phyloP scores from a whole-genome alignment of 2,888 invertebrate genomes.

The Lingula anatina region DNA sequence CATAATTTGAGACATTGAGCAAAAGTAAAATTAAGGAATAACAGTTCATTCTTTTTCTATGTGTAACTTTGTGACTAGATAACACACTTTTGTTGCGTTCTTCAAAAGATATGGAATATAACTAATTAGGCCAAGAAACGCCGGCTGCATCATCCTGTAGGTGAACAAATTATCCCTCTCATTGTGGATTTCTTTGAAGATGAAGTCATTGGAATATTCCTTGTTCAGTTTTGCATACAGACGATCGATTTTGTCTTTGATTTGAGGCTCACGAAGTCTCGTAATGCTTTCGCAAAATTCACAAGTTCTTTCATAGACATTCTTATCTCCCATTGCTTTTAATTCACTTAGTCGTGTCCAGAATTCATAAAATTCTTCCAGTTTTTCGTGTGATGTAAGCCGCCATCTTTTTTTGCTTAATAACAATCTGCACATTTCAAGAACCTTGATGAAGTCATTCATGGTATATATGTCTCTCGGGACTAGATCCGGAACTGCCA shows the following conservation, averaged over 20 bases:
- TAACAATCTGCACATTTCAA: too few species aligned
- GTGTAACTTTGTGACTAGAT: slow-evolving; percentile 26
- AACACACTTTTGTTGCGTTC: slow-evolving; percentile 25
- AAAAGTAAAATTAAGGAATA: too few species aligned
- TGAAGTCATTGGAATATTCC: slow-evolving; percentile 25
- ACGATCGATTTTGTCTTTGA: slow-evolving; percentile 29
- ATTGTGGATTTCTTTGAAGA: slow-evolving; percentile 31
- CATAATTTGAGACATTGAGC: too few species aligned
- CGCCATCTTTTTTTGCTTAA: too few species aligned
- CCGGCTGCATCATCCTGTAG: slow-evolving; percentile 34
- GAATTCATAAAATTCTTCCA: slow-evolving; percentile 30
- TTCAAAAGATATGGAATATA: slow-evolving; percentile 36
- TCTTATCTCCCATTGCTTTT: too few species aligned
- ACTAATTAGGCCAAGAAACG: slow-evolving; percentile 32
- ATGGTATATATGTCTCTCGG: slow-evolving; percentile 21
- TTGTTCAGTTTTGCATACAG: slow-evolving; percentile 23
- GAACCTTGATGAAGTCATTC: slow-evolving; percentile 20
- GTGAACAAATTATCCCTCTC: slow-evolving; percentile 37
- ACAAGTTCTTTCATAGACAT: slow-evolving; percentile 22
- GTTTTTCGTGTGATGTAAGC: slow-evolving; percentile 19
- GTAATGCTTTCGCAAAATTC: slow-evolving; percentile 28
- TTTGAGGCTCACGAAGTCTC: slow-evolving; percentile 27
- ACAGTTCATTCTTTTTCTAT: slow-evolving; percentile 29
- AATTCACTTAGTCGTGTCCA: slow-evolving; percentile 26
- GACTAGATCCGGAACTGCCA: slow-evolving; percentile 14